Evolutionary conservation across 1,140 invertebrate genomes (phyloP), one percentile per base, ranked within the genome.

Genomic region (Goniozus legneri): DNA sequence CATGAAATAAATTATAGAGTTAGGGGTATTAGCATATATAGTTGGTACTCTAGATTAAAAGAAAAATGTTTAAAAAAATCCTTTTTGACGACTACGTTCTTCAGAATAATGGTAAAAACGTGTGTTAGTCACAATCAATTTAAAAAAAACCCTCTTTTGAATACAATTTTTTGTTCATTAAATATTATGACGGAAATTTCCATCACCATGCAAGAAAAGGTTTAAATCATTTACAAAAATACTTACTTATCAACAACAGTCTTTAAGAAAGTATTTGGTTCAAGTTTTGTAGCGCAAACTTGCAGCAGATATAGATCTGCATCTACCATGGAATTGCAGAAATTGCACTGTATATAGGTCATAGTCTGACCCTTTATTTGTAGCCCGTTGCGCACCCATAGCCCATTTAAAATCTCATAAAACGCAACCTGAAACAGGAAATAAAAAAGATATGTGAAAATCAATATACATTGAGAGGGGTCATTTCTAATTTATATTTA

Each of bases 331-430:
- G 94, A 97, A 73, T 96, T 97, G 76, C 93, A 97, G 76, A 98
- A 98, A 77, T 98, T 96, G 48, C 92, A 95, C 71, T 98, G 95
- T 54, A 97, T 93, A 67, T 98, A 98, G 14, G 95, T 97, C 92
- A 98, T 97, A 3, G 95, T 94, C 77, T 98, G 95, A 10, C 94
- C 94, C 75, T 94, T 94, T 55, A 98, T 97, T 80, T 98, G 95
- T 1, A 97, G 78, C 1, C 95, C 96, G 77, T 98, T 98, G 41
- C 95, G 81, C 19, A 97, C 91, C 95, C 95, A 98, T 60, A 97
- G 82, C 10, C 91, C 91, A 58, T 87, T 88, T 36, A 95, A 77
- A 57, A 97, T 95, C 80, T 98, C 95, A 71, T 95, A 92, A 73
- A 96, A 94, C 1, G 91, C 86, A 44, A 91, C 92, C 90, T 97